Base-by-base conservation (phyloP, 2,797 vertebrate species). In the Periophthalmus magnuspinnatus region DNA sequence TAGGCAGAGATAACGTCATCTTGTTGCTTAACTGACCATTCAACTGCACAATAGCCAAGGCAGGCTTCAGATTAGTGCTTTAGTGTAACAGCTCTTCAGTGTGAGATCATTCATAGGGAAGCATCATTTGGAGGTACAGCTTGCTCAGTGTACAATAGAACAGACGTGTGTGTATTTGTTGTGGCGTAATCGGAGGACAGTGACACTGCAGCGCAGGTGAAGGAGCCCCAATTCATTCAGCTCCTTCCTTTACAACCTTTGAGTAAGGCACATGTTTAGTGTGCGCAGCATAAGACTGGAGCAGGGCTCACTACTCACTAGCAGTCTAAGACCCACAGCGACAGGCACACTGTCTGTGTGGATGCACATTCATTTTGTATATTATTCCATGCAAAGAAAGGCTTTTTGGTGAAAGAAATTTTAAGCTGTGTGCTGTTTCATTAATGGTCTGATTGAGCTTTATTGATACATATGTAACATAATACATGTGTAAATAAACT, bases 1-100 rank as follows among this genome's bases (percentile, higher is more conserved):
- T 84, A 80, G 86, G 73, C 79, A 80, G 80, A 86, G 88, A 87
- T 89, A 86, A 90, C 84, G 84, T 90, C 86, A 89, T 87, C 71
- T 65, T 80, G 71, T 79, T 87, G 80, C 83, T 84, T 79, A 82
- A 76, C 85, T 83, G 84, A 88, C 85, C 84, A 62, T 81, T 85
- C 73, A 76, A 72, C 81, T 69, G 76, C 63, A 66, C 56, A 66
- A 19, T 52, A 78, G 70, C 48, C 75, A 78, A 74, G 78, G 22
- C 55, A 86, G 74, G 74, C 78, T 74, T 65, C 77, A 65, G 41
- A 71, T 72, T 63, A 59, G 72, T 24, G 71, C 78, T 62, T 55
- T 73, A 75, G 70, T 50, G 32, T 60, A 68, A 65, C 50, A 70
- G 74, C 64, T 24, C 5, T 17, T 47, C 2, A n/a, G 4, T 62